Conservation (phyloP, 2,888 invertebrate species). For the Netelia melanura region DNA sequence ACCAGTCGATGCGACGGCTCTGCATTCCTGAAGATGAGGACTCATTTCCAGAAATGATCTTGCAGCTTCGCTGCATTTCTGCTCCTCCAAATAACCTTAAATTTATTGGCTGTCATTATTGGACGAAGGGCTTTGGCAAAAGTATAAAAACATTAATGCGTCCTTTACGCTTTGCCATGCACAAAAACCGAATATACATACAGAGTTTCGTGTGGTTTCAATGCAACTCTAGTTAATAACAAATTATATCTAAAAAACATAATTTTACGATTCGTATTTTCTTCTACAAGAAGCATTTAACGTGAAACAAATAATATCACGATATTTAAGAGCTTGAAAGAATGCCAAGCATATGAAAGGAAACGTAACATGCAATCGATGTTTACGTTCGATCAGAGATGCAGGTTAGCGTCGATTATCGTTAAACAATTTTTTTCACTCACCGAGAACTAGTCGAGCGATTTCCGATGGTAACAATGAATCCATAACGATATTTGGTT, state of each 20-base stretch:
- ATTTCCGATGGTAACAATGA: constrained; percentile 82
- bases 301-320: background rate
- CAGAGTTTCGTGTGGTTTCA: too few species aligned
- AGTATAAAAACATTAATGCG: too few species aligned
- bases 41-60: constrained; percentile 78
- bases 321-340: constrained; percentile 19
- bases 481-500: constrained; percentile 76
- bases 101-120: background rate
- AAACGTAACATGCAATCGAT: constrained; percentile 6
- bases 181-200: too few species aligned
- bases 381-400: constrained; percentile 42
- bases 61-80: constrained; percentile 79
- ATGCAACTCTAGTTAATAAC: too few species aligned
- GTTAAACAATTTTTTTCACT: constrained; percentile 65
- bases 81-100: constrained; percentile 81
- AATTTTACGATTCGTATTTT: too few species aligned
- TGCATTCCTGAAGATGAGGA: constrained; percentile 78
- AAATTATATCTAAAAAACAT: too few species aligned
- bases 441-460: constrained; percentile 83
- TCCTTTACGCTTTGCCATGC: too few species aligned
- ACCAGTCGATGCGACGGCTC: constrained; percentile 74
- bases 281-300: background rate
- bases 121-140: background rate
- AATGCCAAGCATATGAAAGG: constrained; percentile 10
- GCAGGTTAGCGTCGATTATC: constrained; percentile 67